Evolutionary conservation across 2,797 vertebrate genomes (phyloP), one percentile per base, ranked within the genome.

Genomic region (Pampus argenteus): DNA sequence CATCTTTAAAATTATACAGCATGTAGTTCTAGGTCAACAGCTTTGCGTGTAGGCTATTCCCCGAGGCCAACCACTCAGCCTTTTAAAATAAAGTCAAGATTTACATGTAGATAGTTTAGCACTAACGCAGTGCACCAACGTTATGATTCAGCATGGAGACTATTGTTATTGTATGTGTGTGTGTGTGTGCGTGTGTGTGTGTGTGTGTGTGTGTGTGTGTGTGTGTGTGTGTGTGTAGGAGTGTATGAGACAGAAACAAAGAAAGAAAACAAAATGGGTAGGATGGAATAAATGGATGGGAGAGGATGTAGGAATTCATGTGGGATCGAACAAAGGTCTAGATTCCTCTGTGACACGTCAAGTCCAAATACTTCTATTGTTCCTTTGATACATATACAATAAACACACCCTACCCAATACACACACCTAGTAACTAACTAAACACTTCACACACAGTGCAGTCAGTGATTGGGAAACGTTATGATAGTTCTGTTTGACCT

Each of bases 391-490:
- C 57, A 66, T 15, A 47, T 42, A 83, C 79, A 82, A 72, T 82
- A 82, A 87, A 82, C 81, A 83, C 86, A 15, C 83, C 85, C 82
- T 76, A 63, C 57, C 61, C 49, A 65, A 76, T 60, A 81, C 79
- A 89, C 84, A 88, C 89, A 86, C 88, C 87, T 86, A 75, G 62
- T 78, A 86, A 90, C 72, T 82, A 91, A 92, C 92, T 82, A 91
- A 92, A 92, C 84, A 92, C 42, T 29, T 44, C 18, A n/a, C 65
- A 6, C 60, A 31, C 25, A 62, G 62, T 44, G 17, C 9, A 74
- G 48, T 66, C 26, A 31, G 56, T 57, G 66, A 78, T 42, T 51
- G 31, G 38, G 58, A 62, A 28, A 28, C 26, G 59, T 63, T 69
- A 26, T 55, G 60, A 62, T 48, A 34, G 20, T 45, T 44, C 34